Percentiles rank a stretch among this genome's conserved stretches.
phyloP scores from a whole-genome alignment of 2,888 invertebrate species.

The Sarcophaga variegata region DNA sequence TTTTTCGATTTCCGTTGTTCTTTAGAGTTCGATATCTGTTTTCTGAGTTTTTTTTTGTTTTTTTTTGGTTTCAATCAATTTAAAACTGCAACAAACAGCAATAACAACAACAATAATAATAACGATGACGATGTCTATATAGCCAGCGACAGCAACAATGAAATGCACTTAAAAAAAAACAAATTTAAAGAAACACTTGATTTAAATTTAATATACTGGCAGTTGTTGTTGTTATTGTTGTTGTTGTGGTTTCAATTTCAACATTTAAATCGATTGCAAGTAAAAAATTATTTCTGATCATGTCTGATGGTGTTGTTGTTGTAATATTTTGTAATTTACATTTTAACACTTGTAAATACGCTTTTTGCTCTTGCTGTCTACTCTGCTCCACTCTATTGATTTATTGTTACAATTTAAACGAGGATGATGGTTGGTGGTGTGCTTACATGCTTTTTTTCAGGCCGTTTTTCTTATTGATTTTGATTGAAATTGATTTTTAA shows the following conservation, averaged over 20 bases:
- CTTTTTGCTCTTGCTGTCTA: no score
- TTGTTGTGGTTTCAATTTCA: conserved; percentile 20
- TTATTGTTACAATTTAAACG: no score
- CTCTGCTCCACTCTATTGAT: no score
- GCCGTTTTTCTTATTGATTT: conserved; percentile 14
- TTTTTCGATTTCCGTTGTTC: conserved; percentile 63
- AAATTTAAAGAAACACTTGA: conserved; percentile 32
- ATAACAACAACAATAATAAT: conserved; percentile 11
- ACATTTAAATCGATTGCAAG: conserved; percentile 36
- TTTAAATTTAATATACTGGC: conserved; percentile 37
- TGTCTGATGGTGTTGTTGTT: not conserved
- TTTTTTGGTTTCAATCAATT: conserved; percentile 55
- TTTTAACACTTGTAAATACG: conserved; percentile 44
- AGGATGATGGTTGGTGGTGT: no score
- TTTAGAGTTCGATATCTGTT: conserved; percentile 1
- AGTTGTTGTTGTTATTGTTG: conserved; percentile 8
- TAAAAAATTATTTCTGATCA: not conserved
- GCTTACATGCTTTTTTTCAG: not conserved
- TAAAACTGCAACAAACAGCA: conserved; percentile 24
- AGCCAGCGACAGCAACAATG: conserved; percentile 32
- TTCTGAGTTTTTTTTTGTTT: not conserved
- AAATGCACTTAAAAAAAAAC: conserved; percentile 42
- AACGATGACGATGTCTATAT: no score
- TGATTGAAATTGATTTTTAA: conserved; percentile 39
- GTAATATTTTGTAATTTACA: conserved; percentile 41